Percentiles rank a stretch among this genome's conserved stretches.
Conservation (phyloP, 2,888 invertebrate genomes). For the Griposia aprilina region DNA sequence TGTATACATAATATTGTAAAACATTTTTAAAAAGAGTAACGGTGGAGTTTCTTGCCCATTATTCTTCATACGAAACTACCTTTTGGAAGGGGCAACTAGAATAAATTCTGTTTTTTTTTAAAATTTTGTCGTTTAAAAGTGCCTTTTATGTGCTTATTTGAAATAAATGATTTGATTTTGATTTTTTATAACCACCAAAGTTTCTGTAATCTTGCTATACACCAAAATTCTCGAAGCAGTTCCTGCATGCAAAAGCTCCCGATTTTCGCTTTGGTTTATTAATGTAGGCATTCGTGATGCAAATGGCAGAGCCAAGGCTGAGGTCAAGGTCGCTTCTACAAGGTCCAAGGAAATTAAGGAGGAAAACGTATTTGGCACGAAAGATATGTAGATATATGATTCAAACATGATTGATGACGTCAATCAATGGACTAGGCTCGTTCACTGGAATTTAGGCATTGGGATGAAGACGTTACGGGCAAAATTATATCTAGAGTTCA, state of each 20-base stretch:
- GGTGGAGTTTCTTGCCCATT: too few relatives aligned
- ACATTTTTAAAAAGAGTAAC: too few relatives aligned
- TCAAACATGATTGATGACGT: conserved; percentile 23
- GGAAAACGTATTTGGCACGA: conserved; percentile 17
- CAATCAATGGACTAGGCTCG: background rate
- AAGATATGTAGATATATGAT: background rate
- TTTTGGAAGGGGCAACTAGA: too few relatives aligned
- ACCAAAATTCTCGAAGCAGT: background rate
- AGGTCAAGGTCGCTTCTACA: conserved; percentile 26
- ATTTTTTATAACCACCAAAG: background rate
- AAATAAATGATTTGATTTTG: too few relatives aligned
- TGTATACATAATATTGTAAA: too few relatives aligned
- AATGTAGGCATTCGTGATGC: conserved; percentile 1
- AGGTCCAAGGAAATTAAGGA: conserved; percentile 17
- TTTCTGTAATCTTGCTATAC: background rate
- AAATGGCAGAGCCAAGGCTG: conserved; percentile 1
- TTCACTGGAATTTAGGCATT: background rate
- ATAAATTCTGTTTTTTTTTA: too few relatives aligned
- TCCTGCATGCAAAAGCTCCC: background rate
- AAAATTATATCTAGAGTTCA: background rate
- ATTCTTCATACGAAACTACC: too few relatives aligned
- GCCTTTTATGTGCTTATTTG: too few relatives aligned
- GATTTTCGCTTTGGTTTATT: background rate
- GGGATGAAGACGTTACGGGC: background rate
- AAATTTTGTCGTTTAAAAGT: too few relatives aligned